phyloP scores from a whole-genome alignment of 2,113 vertebrate species.

The Antechinus stuartii region DNA sequence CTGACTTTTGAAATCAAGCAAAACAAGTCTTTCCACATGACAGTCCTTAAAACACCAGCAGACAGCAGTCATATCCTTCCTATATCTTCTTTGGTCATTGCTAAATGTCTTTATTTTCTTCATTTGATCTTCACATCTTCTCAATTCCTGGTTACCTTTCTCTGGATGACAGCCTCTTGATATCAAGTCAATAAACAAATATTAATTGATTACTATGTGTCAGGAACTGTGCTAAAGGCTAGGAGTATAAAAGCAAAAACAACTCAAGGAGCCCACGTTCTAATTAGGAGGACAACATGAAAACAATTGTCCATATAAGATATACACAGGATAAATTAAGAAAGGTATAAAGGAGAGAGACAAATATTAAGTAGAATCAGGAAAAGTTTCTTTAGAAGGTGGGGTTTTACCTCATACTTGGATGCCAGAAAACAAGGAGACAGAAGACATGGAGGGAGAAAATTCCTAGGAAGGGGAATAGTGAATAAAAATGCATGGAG shows the following conservation, averaged over 20 bases:
- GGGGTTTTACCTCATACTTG: not conserved
- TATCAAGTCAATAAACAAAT: not conserved
- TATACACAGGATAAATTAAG: not conserved
- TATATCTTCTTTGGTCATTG: not conserved
- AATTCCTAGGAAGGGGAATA: not conserved
- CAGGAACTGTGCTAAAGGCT: not conserved
- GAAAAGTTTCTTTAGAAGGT: not conserved
- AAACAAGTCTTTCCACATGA: not conserved
- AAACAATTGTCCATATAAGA: not conserved
- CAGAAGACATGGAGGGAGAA: not conserved
- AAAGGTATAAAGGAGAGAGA: not conserved
- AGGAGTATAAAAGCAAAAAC: not conserved
- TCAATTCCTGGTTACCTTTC: not conserved
- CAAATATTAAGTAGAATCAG: not conserved
- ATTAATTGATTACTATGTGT: not conserved
- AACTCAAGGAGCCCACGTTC: not conserved
- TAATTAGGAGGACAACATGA: not conserved
- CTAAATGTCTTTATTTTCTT: not conserved
- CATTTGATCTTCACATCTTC: not conserved
- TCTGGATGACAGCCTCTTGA: not conserved
- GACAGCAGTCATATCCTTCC: not conserved
- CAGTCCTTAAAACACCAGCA: not conserved
- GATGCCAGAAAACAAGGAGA: not conserved
- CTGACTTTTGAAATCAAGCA: not conserved
- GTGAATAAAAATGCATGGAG: not conserved